Evolutionary conservation across 2,113 vertebrate genomes (phyloP), one percentile per base, ranked within the genome.

Genomic region (Xenopus laevis): DNA sequence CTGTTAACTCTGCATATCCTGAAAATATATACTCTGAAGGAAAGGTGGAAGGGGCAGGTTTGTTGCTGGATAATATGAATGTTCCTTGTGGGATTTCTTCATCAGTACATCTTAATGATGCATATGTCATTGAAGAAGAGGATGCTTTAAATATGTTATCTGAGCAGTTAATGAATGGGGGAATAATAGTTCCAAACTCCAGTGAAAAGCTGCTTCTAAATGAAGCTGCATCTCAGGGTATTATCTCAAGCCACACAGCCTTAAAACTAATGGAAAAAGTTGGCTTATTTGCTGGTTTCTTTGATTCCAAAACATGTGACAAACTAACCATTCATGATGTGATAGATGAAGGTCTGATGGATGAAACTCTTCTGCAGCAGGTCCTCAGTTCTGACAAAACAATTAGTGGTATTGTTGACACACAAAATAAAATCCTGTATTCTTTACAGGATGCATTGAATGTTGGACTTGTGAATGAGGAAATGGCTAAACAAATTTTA

Each of bases 231-330:
- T 85, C 89, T 11, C 79, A 77, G 1, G 94, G 95, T 0, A 65
- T 88, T 4, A 84, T 99, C 23, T 84, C 94, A 5, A 88, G 92
- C 1, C 92, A 94, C 67, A 89, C 91, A 0, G 96, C 94, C 2
- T 86, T 98, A 60, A 94, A 92, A n/a, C 81, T 98, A 7, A 92
- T 98, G 94, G 92, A 87, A 78, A 85, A 87, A 73, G 86, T 95
- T 73, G 85, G 84, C 61, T 87, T 96, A 80, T 98, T 99, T 81
- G 91, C 87, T 3, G 95, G 97, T 44, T 98, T 99, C 84, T 84
- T 98, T 55, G 95, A 98, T 76, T 79, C 88, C 0, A 84, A 79
- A 13, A 87, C 89, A 0, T 77, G 84, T 0, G 92, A 96, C 11
- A 83, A 92, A 1, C 81, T 97, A 23, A 95, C 83, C 71, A 87